These are phyloP conservation scores for Lutjanus campechanus DNA, from an alignment of 2,797 vertebrate genomes.

Conservation along the genomic window DNA sequence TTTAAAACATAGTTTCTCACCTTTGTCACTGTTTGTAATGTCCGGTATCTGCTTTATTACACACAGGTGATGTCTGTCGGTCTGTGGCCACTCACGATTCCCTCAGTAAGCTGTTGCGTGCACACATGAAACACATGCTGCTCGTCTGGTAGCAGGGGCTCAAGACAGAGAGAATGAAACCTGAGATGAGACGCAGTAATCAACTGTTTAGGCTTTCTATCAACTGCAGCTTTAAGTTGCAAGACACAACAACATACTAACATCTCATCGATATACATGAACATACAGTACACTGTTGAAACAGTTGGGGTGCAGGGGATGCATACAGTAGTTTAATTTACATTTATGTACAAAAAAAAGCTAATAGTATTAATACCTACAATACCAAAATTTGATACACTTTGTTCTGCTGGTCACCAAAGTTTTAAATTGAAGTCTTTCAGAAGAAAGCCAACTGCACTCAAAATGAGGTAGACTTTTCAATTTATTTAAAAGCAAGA, in stretches of 20 bases:
- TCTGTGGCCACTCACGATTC: too few relatives aligned
- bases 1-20: too few relatives aligned
- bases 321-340: not conserved
- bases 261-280: not conserved
- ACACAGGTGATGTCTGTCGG: too few relatives aligned
- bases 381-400: not conserved
- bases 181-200: too few relatives aligned
- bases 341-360: not conserved
- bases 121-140: too few relatives aligned
- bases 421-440: not conserved
- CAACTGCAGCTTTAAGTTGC: too few relatives aligned
- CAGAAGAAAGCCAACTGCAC: not conserved
- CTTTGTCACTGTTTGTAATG: too few relatives aligned
- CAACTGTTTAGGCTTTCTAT: too few relatives aligned
- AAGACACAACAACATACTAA: not conserved
- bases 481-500: slow-evolving; percentile 3
- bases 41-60: too few relatives aligned
- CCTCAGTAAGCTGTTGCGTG: too few relatives aligned
- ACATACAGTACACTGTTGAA: not conserved
- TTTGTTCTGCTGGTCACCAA: not conserved
- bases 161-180: too few relatives aligned
- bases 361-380: not conserved
- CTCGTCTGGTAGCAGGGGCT: too few relatives aligned
- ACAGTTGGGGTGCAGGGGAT: not conserved
- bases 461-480: not conserved